Evolutionary conservation across 1,140 invertebrate genomes (phyloP), one percentile per base, ranked within the genome.

Genomic region (Branchinecta lynchi): DNA sequence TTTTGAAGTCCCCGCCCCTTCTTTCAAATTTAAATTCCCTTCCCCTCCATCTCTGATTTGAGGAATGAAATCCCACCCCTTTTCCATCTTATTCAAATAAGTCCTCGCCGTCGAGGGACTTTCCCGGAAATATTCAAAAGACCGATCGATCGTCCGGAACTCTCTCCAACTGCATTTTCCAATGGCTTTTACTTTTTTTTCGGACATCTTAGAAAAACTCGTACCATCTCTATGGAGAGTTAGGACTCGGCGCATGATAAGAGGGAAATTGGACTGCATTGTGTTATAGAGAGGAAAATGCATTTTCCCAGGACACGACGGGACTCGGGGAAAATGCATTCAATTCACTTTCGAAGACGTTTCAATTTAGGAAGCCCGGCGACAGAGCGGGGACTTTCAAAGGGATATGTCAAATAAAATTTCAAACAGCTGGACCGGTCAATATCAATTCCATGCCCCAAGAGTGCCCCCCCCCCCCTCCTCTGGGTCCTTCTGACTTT

Each of bases 81-180:
- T 60, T 60, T 60, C 51, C 51, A 60, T 60, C 51, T 60, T 20
- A 60, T 60, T 60, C 17, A 60, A 60, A 60, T 60, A 60, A 15
- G 12, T 20, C 51, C 17, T 60, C 12, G 17, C 1, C 32, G 32
- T 32, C 32, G 32, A 32, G 32, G 32, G 12, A 60, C 51, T 12
- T 60, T 60, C 17, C 51, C 51, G 12, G 51, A 60, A 20, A 60
- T 60, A 60, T 60, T 60, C 51, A 60, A 60, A 60, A 60, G 12
- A 15, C 32, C 32, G 32, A 32, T 32, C 32, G 32, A 32, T 32
- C 32, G 32, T 32, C 32, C 32, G 32, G 32, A 32, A 32, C 32
- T 32, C 32, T 32, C 32, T 32, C 32, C 32, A 32, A 32, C 32
- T 32, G 32, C 32, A 32, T 15, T 60, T 60, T 60, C 51, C 51